Percentiles rank a stretch among this genome's conserved stretches.
Conservation (phyloP, 1,140 invertebrate species). For the Calycopis cecrops region DNA sequence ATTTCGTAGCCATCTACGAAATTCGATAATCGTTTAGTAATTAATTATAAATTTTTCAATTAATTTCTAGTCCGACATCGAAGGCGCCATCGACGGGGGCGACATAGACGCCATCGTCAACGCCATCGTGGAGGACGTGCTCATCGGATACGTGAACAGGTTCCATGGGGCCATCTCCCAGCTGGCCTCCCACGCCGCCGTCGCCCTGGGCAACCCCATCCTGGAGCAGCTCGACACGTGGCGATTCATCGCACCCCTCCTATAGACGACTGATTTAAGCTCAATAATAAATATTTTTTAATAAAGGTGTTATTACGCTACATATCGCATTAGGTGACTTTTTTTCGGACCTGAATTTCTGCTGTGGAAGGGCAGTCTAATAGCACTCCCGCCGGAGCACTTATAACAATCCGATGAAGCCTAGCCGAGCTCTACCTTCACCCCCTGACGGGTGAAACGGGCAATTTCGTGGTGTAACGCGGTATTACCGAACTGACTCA, state of each 20-base stretch:
- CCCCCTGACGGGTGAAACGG: no score
- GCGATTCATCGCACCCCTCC: slow-evolving; percentile 38
- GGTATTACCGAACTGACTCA: no score
- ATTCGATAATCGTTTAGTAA: no score
- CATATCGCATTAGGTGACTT: no score
- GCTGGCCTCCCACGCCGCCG: slow-evolving; percentile 15
- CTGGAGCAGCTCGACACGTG: slow-evolving; percentile 50
- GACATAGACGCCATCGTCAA: slow-evolving; percentile 59
- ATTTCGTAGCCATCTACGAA: no score
- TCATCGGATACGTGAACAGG: slow-evolving; percentile 50
- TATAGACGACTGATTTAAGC: slow-evolving; percentile 17
- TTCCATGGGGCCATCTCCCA: slow-evolving; percentile 43
- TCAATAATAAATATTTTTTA: neutral
- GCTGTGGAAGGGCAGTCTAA: no score
- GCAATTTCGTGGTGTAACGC: no score
- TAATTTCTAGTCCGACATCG: slow-evolving; percentile 33
- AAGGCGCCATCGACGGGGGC: slow-evolving; percentile 52
- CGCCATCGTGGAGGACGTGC: slow-evolving; percentile 50
- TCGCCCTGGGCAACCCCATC: slow-evolving; percentile 37
- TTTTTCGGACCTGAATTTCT: no score
- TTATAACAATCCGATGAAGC: no score
- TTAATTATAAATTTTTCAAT: slow-evolving; percentile 6
- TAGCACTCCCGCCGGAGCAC: no score
- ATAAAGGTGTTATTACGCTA: no score
- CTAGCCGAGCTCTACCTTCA: no score